Conservation (phyloP, 2,888 invertebrate species). For the Scaptomyza tumidula region DNA sequence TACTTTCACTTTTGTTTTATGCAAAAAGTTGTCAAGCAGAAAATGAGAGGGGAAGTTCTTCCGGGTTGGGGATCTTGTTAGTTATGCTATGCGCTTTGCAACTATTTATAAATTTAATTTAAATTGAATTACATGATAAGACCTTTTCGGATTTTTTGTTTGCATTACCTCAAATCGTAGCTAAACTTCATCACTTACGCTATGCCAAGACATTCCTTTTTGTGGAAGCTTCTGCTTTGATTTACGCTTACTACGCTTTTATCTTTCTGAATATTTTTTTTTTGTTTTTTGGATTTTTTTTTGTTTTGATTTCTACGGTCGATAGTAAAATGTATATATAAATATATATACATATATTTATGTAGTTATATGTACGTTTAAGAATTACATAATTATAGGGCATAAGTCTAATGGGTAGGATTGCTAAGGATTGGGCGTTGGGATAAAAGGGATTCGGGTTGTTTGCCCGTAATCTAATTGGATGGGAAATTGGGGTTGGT, state of each 20-base stretch:
- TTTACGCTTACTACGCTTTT: constrained; percentile 70
- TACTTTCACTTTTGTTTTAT: constrained; percentile 38
- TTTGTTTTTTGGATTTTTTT: constrained; percentile 47
- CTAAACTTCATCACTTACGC: constrained; percentile 58
- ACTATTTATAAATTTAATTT: constrained; percentile 77
- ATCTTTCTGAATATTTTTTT: constrained; percentile 55
- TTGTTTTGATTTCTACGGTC: constrained; percentile 65
- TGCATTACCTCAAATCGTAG: constrained; percentile 59
- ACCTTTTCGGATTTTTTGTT: constrained; percentile 48
- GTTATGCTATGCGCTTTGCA: constrained; percentile 77
- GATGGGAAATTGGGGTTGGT: not conserved
- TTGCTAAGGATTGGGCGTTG: constrained; percentile 44
- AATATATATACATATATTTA: constrained; percentile 62
- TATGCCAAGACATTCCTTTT: constrained; percentile 44
- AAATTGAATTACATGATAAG: constrained; percentile 75
- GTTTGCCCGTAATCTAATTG: constrained; percentile 27
- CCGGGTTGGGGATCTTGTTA: constrained; percentile 46
- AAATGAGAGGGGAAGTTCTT: constrained; percentile 32
- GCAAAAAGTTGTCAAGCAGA: constrained; percentile 62
- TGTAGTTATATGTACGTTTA: constrained; percentile 75
- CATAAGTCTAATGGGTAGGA: constrained; percentile 71
- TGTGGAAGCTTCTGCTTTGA: constrained; percentile 61
- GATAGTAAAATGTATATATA: constrained; percentile 79
- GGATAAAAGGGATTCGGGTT: constrained; percentile 13
- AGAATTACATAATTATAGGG: constrained; percentile 78